These are phyloP conservation scores for Ptychadena robeensis DNA, from an alignment of 2,797 vertebrate genomes.

Conservation along the genomic window DNA sequence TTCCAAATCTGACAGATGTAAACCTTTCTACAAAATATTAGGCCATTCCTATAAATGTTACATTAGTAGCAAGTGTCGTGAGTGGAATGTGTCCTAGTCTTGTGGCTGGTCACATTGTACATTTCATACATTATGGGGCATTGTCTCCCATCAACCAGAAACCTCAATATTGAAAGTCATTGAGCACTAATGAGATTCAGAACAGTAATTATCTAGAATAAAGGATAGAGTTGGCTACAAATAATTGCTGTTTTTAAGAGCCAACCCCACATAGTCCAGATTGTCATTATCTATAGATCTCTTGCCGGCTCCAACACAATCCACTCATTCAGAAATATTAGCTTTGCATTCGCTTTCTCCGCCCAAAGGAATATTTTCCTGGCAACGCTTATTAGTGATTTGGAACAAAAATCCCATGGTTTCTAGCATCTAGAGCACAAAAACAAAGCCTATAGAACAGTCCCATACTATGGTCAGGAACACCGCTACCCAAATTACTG, in stretches of 20 bases:
- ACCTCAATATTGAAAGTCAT: not conserved
- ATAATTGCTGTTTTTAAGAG: not conserved
- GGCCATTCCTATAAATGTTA: not conserved
- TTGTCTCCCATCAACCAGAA: conserved; percentile 12
- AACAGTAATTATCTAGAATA: conserved; percentile 1
- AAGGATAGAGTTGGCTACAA: not conserved
- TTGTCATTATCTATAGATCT: not conserved
- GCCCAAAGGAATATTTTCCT: not conserved
- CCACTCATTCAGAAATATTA: not conserved
- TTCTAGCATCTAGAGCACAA: not conserved
- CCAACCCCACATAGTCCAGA: not conserved
- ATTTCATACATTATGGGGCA: not conserved
- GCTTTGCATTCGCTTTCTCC: not conserved
- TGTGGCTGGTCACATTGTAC: not conserved
- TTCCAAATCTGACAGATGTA: no score
- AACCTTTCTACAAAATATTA: not conserved
- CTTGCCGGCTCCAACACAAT: not conserved
- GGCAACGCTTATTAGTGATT: not conserved
- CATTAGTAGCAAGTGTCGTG: not conserved
- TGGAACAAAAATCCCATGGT: not conserved
- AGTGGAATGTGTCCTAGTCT: not conserved
- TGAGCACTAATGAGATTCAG: not conserved
- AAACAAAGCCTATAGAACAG: not conserved
- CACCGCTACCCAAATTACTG: not conserved
- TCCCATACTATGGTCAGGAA: not conserved